Conservation (phyloP, 2,113 vertebrate genomes). For the Cyanoderma ruficeps region DNA sequence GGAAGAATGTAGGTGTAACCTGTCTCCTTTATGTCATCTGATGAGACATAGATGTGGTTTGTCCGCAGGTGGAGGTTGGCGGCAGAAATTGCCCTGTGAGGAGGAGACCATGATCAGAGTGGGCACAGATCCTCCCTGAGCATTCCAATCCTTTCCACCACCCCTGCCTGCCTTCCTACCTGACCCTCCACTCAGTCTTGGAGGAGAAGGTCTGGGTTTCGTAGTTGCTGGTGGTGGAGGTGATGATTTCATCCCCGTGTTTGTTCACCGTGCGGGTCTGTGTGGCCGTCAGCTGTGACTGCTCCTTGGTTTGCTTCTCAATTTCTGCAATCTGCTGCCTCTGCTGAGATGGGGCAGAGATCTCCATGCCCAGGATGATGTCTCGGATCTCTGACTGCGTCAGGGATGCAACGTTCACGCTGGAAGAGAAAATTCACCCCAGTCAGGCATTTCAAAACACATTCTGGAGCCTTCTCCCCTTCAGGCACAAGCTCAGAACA, state of each 20-base stretch:
- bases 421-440: slow-evolving; percentile 55
- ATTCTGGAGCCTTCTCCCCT: not conserved
- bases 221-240: slow-evolving; percentile 98
- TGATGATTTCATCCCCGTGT: slow-evolving; percentile 98
- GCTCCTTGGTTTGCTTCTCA: slow-evolving; percentile 99
- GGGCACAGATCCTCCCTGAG: too few relatives aligned
- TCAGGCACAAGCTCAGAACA: not conserved
- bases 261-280: slow-evolving; percentile 99
- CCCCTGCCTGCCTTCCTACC: slow-evolving; percentile 68
- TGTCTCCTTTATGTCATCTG: slow-evolving; percentile 98
- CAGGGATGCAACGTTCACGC: slow-evolving; percentile 96
- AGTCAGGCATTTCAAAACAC: not conserved
- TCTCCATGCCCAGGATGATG: slow-evolving; percentile 99
- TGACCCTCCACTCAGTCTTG: slow-evolving; percentile 98
- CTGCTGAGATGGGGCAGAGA: slow-evolving; percentile 97
- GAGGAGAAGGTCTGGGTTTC: slow-evolving; percentile 99
- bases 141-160: not conserved
- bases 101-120: not conserved
- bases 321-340: slow-evolving; percentile 99
- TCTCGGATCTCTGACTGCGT: slow-evolving; percentile 98
- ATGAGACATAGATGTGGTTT: slow-evolving; percentile 98
- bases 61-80: slow-evolving; percentile 96
- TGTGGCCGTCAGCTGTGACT: slow-evolving; percentile 95
- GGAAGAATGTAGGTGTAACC: slow-evolving; percentile 98
- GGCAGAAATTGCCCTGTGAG: slow-evolving; percentile 92